Conservation (phyloP, 2,888 invertebrate genomes). For the Melangyna quadrimaculata region DNA sequence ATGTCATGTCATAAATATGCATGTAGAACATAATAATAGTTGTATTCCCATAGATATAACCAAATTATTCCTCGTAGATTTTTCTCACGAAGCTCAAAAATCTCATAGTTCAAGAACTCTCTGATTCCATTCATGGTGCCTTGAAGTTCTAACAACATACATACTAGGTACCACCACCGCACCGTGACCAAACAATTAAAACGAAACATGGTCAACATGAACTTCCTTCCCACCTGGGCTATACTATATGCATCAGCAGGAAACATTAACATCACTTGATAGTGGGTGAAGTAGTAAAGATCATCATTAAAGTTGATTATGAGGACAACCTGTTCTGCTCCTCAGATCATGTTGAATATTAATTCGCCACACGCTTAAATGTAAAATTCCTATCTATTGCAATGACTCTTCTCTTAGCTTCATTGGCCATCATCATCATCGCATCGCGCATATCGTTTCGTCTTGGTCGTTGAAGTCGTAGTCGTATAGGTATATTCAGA, state of each 20-base stretch:
- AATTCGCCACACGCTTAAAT: slow-evolving; percentile 63
- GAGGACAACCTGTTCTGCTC: slow-evolving; percentile 62
- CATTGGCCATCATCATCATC: slow-evolving; percentile 12
- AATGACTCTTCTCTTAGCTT: slow-evolving; percentile 1
- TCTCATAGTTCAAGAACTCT: slow-evolving; percentile 2
- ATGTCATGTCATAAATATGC: background rate
- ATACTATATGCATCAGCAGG: slow-evolving; percentile 10
- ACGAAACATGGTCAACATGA: slow-evolving; percentile 47
- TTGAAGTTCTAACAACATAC: background rate
- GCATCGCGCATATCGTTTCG: slow-evolving; percentile 16
- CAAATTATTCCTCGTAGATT: background rate
- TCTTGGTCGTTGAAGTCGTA: background rate
- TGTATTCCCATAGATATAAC: background rate
- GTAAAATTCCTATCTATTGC: slow-evolving; percentile 55
- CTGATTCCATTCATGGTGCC: background rate
- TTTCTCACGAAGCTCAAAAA: slow-evolving; percentile 34
- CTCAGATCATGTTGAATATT: slow-evolving; percentile 57
- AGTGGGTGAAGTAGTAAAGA: slow-evolving; percentile 55
- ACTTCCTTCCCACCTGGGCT: slow-evolving; percentile 5
- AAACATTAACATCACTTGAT: slow-evolving; percentile 51
- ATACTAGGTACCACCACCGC: too few relatives aligned
- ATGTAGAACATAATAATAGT: background rate
- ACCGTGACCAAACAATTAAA: slow-evolving; percentile 64
- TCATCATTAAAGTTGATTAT: slow-evolving; percentile 61
- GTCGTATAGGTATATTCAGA: background rate